Base-by-base conservation (phyloP, 1,140 invertebrate genomes). In the Trypoxylus dichotomus region DNA sequence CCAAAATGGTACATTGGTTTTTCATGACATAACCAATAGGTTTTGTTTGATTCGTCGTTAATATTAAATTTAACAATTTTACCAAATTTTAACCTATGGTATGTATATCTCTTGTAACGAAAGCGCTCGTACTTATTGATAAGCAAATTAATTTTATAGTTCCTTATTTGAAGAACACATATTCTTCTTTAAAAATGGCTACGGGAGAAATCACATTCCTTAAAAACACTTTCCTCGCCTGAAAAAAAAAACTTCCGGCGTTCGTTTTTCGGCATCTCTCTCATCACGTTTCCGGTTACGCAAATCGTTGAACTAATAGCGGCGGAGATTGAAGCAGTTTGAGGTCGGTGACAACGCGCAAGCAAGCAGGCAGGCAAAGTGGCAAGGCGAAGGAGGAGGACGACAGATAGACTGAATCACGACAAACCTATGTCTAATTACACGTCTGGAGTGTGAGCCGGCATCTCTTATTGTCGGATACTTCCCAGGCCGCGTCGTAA, bases 361-460 rank as follows among this genome's bases (percentile, higher is more conserved):
- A 68, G 77, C 77, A 60, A 60, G 47, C 77, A 78, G n/a, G 7
- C 60, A 24, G 6, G 60, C 60, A 60, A 77, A 43, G 76, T 42
- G 71, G 72, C 76, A 25, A 58, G 68, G 79, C 76, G 74, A 74
- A 78, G 54, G 37, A 74, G 75, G 79, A 79, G 76, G 72, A 73
- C 60, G 75, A 74, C 32, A 60, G 75, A 76, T 74, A 80, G 79
- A 79, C 77, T 71, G 75, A 81, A 81, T 81, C 79, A 81, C 79
- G 79, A 81, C 81, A 81, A 82, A 81, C 82, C 80, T 76, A 80
- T 78, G 82, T 82, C 82, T 82, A 82, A 82, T 82, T 82, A 81
- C 82, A 78, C 81, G 82, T 82, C 81, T 81, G 77, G 78, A 32
- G 79, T 75, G 80, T 58, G 75, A 80, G 60, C 60, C 19, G 60